Conservation (phyloP, 1,140 invertebrate genomes). For the Holcopasites calliopsidis region DNA sequence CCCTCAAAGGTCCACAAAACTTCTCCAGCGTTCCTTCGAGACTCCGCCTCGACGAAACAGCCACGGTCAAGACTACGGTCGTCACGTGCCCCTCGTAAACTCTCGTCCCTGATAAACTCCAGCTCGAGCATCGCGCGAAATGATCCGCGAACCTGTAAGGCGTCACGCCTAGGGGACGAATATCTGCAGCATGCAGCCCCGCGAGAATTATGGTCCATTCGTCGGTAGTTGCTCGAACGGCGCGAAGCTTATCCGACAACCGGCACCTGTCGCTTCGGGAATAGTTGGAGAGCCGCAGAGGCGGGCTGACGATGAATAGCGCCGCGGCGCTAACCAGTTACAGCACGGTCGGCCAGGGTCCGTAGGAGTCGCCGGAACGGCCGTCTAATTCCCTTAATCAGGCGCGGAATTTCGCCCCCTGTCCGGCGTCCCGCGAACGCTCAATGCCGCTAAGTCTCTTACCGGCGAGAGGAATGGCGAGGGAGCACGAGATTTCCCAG, state of each 20-base stretch:
- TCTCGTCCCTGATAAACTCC: constrained; percentile 39
- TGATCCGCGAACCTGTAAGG: constrained; percentile 15
- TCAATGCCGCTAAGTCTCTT: constrained; percentile 17
- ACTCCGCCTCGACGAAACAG: too few species aligned
- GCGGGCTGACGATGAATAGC: constrained; percentile 56
- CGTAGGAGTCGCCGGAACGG: constrained; percentile 38
- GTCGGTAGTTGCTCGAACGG: constrained; percentile 17
- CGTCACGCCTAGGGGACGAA: constrained; percentile 8
- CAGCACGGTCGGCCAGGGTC: constrained; percentile 24
- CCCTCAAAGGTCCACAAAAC: too few species aligned
- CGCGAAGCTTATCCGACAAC: constrained; percentile 40
- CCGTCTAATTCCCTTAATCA: constrained; percentile 74
- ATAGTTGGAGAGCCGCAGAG: constrained; percentile 43
- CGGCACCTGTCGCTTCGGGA: constrained; percentile 61
- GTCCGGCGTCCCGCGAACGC: constrained; percentile 35
- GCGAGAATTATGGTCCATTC: constrained; percentile 49
- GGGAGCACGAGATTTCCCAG: background rate
- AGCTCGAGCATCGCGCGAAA: too few species aligned
- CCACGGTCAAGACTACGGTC: too few species aligned
- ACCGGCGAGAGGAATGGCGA: background rate
- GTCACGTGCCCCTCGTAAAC: too few species aligned
- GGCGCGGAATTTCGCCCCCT: constrained; percentile 67
- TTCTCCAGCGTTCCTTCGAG: too few species aligned
- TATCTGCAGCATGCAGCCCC: background rate
- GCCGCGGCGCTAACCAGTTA: constrained; percentile 47